Evolutionary conservation across 2,797 vertebrate genomes (phyloP).

Genomic region (Allobates femoralis): DNA sequence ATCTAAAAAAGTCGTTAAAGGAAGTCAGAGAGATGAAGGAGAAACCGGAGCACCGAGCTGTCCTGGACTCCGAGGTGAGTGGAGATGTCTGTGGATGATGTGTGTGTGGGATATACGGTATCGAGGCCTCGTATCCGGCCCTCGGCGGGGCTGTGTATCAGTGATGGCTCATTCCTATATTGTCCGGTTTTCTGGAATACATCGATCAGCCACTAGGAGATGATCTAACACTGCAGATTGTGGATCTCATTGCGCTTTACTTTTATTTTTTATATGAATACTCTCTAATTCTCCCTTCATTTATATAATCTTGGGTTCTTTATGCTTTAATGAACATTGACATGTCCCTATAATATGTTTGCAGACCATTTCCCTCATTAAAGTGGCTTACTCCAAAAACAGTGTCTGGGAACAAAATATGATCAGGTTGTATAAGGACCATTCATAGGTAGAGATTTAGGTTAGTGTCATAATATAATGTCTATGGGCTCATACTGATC

Average conservation of each 20-base stretch:
- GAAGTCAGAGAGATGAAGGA: slow-evolving; percentile 64
- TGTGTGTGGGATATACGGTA: not conserved
- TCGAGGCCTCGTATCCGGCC: not conserved
- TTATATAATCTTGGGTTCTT: not conserved
- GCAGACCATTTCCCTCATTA: not conserved
- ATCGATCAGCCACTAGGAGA: slow-evolving; percentile 29
- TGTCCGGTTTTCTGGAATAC: not conserved
- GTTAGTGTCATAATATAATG: too few species aligned
- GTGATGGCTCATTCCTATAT: not conserved
- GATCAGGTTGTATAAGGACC: too few species aligned
- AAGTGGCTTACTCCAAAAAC: not conserved
- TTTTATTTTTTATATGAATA: not conserved
- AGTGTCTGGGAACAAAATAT: not conserved
- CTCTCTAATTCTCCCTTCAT: not conserved
- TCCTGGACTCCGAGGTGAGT: slow-evolving; percentile 70
- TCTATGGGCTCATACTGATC: too few species aligned
- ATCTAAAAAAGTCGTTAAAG: slow-evolving; percentile 71
- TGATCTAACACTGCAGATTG: slow-evolving; percentile 38
- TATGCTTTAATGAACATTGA: not conserved
- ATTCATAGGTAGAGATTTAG: not conserved
- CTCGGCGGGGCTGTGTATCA: not conserved
- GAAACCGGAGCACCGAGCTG: slow-evolving; percentile 37
- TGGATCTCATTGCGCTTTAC: not conserved
- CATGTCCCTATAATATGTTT: not conserved
- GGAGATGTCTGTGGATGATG: not conserved